Evolutionary conservation across 1,140 invertebrate genomes (phyloP), one percentile per base, ranked within the genome.

Genomic region (Cryptotermes secundus): DNA sequence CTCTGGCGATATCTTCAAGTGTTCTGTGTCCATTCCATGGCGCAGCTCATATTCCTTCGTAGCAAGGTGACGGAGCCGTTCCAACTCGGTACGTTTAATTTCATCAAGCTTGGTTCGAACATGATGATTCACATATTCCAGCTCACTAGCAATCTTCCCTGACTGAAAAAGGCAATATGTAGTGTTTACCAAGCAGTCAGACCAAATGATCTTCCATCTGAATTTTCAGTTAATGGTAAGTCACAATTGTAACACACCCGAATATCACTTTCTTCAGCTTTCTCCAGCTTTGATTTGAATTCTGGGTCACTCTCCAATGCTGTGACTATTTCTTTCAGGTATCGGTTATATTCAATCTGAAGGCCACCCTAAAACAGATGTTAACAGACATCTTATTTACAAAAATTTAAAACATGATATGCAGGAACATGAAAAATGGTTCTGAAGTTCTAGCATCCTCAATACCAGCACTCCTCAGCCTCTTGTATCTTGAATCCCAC

Each of bases 101-200:
- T 99, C 98, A 89, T 99, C 97, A 34, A 99, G 89, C 90, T 95
- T 96, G 3, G 94, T 94, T 86, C 98, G 93, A 0, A 99, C 93
- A 88, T 96, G 93, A 88, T 98, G 97, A 88, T 94, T 94, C 0
- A 98, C 96, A 89, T 96, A 96, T 87, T 98, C 96, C 84, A 99
- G 90, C 87, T 99, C 95, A 83, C 95, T 91, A 1, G 98, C 96
- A 86, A 99, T 98, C 89, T 97, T 96, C 6, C 97, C 98, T 87
- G 92, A 95, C 96, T 97, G 88, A 45, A 90, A 72, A 72, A 72
- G 4, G 9, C 2, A 72, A 72, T 4, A 72, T 6, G 14, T n/a
- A 31, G 14, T n/a, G 59, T 72, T 72, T 72, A 72, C 19, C 45
- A 49, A 49, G 22, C 45, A 49, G 16, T 16, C 19, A 16, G 22